phyloP scores from a whole-genome alignment of 2,797 vertebrate species.

The Enteromius argenteus region DNA sequence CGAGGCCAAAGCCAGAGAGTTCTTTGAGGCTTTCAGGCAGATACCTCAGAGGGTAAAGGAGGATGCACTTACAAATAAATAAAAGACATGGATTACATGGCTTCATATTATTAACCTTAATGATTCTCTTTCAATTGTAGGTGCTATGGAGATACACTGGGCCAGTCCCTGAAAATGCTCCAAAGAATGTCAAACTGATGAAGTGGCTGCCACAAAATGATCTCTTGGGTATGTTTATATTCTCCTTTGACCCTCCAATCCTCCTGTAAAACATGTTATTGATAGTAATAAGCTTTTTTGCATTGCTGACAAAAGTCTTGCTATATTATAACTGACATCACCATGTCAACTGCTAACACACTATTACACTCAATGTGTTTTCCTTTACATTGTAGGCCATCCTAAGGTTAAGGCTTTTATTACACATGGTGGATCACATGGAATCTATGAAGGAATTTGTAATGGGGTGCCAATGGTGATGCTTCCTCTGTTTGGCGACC shows the following conservation, averaged over 20 bases:
- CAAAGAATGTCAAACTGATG: slow-evolving; percentile 85
- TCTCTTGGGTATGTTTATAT: slow-evolving; percentile 83
- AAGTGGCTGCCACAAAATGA: slow-evolving; percentile 98
- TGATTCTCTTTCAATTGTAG: slow-evolving; percentile 68
- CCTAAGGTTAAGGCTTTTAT: slow-evolving; percentile 90
- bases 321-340: not conserved
- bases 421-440: slow-evolving; percentile 90
- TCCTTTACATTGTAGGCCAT: slow-evolving; percentile 75
- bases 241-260: not conserved
- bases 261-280: not conserved
- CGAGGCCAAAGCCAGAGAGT: slow-evolving; percentile 78
- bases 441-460: slow-evolving; percentile 91
- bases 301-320: not conserved
- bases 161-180: slow-evolving; percentile 74
- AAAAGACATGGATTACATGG: not conserved
- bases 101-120: not conserved
- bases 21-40: slow-evolving; percentile 85
- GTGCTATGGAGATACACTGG: slow-evolving; percentile 93
- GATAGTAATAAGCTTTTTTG: not conserved
- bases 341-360: not conserved
- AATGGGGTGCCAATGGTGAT: slow-evolving; percentile 91
- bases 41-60: slow-evolving; percentile 89
- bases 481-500: slow-evolving; percentile 92
- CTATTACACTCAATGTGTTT: not conserved
- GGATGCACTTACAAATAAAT: not conserved